Conservation (phyloP, 2,888 invertebrate genomes). For the Heterodera filipjevi region DNA sequence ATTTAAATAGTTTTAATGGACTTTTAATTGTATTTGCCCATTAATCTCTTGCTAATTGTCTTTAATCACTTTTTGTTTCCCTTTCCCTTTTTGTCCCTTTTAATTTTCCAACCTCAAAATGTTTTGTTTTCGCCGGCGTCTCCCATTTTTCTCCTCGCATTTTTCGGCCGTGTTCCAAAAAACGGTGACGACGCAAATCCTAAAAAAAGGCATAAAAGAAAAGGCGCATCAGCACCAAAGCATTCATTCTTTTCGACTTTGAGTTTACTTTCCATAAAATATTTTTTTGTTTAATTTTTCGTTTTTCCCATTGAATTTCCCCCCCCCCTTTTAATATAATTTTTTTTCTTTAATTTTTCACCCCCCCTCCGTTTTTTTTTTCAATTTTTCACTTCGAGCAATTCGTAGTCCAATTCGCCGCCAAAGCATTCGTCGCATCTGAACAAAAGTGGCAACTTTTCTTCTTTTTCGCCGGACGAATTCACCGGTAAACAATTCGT, state of each 20-base stretch:
- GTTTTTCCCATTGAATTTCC: neutral
- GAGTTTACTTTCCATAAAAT: too few species aligned
- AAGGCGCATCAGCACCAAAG: too few species aligned
- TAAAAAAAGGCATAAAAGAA: neutral
- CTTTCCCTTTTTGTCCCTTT: neutral
- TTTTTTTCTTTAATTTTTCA: neutral
- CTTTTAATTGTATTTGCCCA: too few species aligned
- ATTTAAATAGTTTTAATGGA: too few species aligned
- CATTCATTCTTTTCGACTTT: too few species aligned
- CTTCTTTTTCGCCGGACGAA: neutral
- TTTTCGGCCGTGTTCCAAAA: conserved; percentile 3
- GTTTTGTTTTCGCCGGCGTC: neutral
- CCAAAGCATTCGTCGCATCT: conserved; percentile 26
- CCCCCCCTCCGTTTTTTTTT: too few species aligned
- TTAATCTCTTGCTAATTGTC: neutral
- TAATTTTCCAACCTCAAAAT: neutral
- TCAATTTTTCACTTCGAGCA: neutral
- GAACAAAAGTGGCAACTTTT: neutral
- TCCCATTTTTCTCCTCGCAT: neutral
- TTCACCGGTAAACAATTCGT: conserved; percentile 17
- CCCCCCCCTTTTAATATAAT: neutral
- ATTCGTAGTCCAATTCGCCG: neutral
- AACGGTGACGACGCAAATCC: conserved; percentile 22
- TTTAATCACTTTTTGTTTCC: neutral
- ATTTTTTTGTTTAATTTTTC: neutral